phyloP scores from a whole-genome alignment of 2,888 invertebrate genomes.

The Nesidiocoris tenuis region DNA sequence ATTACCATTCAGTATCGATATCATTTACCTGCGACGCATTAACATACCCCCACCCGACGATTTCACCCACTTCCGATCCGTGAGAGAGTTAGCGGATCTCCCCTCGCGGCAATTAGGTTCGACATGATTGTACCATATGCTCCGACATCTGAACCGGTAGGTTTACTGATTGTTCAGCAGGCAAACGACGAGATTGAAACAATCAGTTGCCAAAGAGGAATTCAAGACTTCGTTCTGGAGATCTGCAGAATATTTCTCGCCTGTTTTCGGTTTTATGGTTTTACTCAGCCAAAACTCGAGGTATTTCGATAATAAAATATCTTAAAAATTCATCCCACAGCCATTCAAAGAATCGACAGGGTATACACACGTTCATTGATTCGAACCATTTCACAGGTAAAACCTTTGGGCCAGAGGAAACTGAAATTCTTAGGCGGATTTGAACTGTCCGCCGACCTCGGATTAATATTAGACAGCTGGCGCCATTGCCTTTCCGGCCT shows the following conservation, averaged over 20 bases:
- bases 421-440: not conserved
- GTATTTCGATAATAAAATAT: too few species aligned
- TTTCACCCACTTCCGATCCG: not conserved
- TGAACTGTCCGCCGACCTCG: not conserved
- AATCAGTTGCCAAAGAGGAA: too few species aligned
- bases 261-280: too few species aligned
- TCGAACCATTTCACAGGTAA: too few species aligned
- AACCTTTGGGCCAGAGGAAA: not conserved
- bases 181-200: too few species aligned
- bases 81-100: not conserved
- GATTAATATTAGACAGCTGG: not conserved
- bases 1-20: conserved; percentile 36
- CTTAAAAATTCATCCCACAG: too few species aligned
- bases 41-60: conserved; percentile 8
- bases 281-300: too few species aligned
- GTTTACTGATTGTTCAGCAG: too few species aligned
- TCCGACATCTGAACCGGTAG: not conserved
- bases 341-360: too few species aligned
- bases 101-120: not conserved
- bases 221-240: too few species aligned
- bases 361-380: too few species aligned
- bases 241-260: too few species aligned
- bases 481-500: not conserved
- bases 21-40: conserved; percentile 25
- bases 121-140: not conserved